A percentile compares a stretch with the other conserved stretches of the same genome.
Evolutionary conservation across 2,113 vertebrate species (phyloP).

Genomic region (Terrapene triunguis): DNA sequence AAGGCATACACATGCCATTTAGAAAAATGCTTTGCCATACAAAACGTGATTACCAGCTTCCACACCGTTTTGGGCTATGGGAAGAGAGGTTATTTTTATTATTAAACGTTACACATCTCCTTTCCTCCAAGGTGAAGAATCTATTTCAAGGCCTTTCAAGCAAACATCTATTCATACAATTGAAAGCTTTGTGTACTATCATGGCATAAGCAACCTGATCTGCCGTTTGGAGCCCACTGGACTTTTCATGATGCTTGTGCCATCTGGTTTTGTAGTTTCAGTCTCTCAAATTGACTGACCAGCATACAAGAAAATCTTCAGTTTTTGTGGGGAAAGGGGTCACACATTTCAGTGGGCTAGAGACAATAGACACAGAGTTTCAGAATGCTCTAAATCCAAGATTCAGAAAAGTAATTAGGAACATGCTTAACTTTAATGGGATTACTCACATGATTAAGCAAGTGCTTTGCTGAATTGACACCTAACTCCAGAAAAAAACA

Average conservation of each 20-base stretch:
- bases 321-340: neutral
- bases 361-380: neutral
- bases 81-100: constrained; percentile 45
- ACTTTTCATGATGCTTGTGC: neutral
- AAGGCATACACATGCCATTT: constrained; percentile 31
- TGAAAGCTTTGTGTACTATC: neutral
- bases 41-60: constrained; percentile 55
- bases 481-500: constrained; percentile 6
- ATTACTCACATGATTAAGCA: neutral
- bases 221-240: neutral
- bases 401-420: neutral
- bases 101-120: constrained; percentile 21
- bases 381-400: neutral
- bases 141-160: constrained; percentile 55
- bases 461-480: constrained; percentile 16
- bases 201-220: neutral
- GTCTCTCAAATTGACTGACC: neutral
- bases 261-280: neutral
- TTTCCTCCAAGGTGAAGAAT: constrained; percentile 8
- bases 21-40: constrained; percentile 44
- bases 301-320: neutral
- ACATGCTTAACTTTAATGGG: neutral
- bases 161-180: constrained; percentile 12
- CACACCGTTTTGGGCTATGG: constrained; percentile 39
- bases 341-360: neutral